Evolutionary conservation across 2,797 vertebrate species (phyloP), one percentile per base, ranked within the genome.

Genomic region (Silurus aristotelis): DNA sequence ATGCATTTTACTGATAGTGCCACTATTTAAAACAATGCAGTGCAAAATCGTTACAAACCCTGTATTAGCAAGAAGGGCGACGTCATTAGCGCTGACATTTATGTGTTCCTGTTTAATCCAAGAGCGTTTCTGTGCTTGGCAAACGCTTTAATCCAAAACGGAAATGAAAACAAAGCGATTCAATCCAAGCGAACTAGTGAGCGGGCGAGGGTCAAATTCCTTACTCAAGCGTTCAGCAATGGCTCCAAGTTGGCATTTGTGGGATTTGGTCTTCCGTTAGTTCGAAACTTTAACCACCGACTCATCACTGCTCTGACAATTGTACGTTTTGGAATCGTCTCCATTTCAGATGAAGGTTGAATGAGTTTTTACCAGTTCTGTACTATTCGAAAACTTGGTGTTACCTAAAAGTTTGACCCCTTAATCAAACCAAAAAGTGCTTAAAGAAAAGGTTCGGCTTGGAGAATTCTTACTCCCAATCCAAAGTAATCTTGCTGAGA

Each of bases 1-100:
- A 75, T 87, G 77, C 84, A 68, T 82, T 84, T 80, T 83, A 64
- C 66, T 82, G 85, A 88, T 80, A 83, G 83, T 83, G 80, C 52
- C 70, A 81, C 67, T 38, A 48, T 83, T 79, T 81, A 78, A 43
- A 48, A 64, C 52, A 20, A 61, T 31, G 10, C 52, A 70, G 6
- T 70, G 13, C 17, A 78, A 46, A 79, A 68, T 68, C 83, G 19
- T 56, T 56, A 56, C 46, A 31, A 27, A 75, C 55, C 52, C 52
- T 56, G 71, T 73, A 25, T 55, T 73, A 25, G 48, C 71, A 25
- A 13, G 6, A 38, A 38, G 6, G 2, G 22, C 0, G 20, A 55
- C 2, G n/a, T 55, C 72, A 75, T 55, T 75, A 75, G 25, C 1
- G n/a, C 12, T 25, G 48, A 75, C n/a, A 15, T 38, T 55, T 17